These are phyloP conservation scores for Pempheris klunzingeri DNA, from an alignment of 2,797 vertebrate species.

Conservation along the genomic window DNA sequence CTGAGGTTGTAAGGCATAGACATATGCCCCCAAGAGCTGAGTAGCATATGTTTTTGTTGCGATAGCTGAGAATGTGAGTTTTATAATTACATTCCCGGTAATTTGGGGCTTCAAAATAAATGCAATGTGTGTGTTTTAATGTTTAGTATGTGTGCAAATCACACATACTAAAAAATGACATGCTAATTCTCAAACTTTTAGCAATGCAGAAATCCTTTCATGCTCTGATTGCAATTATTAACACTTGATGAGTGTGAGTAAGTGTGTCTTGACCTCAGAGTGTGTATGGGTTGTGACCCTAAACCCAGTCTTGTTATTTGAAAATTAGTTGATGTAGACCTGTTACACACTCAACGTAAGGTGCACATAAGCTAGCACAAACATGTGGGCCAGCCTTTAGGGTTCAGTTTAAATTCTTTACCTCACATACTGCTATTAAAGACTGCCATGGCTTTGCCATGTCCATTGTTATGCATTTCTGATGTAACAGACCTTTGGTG, in stretches of 20 bases:
- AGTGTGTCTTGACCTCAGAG: constrained; percentile 12
- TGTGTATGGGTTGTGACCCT: background rate
- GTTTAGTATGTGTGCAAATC: too few species aligned
- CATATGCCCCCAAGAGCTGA: background rate
- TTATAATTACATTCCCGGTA: background rate
- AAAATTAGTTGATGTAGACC: background rate
- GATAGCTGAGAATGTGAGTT: background rate
- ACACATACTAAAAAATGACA: background rate
- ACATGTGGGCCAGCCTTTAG: background rate
- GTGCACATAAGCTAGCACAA: background rate
- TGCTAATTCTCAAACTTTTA: background rate
- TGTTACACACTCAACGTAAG: background rate
- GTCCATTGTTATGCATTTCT: background rate
- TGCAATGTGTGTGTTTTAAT: background rate
- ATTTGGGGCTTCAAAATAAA: background rate
- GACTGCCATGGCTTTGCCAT: background rate
- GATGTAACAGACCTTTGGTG: background rate
- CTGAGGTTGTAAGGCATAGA: background rate
- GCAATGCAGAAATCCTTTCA: background rate
- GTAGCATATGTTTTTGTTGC: background rate
- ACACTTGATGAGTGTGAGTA: background rate
- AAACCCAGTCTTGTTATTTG: background rate
- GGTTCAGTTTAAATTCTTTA: background rate
- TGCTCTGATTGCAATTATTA: background rate
- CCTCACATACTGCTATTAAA: background rate